Percentiles rank a stretch among this genome's conserved stretches.
These are phyloP conservation scores for Parnassius smintheus DNA, from an alignment of 2,888 invertebrate genomes.

Conservation along the genomic window DNA sequence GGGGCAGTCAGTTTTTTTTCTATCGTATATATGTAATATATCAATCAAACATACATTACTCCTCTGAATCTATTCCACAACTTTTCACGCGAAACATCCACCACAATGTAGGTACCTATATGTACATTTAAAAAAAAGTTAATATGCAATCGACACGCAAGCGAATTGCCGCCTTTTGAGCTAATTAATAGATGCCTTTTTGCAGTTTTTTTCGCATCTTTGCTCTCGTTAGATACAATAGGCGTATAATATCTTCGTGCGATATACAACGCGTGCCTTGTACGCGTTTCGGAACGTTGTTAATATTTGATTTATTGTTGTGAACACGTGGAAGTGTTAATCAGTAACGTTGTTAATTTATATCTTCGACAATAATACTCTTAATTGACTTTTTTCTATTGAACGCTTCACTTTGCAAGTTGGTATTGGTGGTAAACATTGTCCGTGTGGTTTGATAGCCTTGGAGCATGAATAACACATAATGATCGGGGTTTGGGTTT, in stretches of 20 bases:
- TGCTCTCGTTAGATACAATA: conserved; percentile 34
- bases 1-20: too few relatives aligned
- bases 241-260: conserved; percentile 8
- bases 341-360: too few relatives aligned
- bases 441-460: too few relatives aligned
- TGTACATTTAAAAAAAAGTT: conserved; percentile 39
- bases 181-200: conserved; percentile 47
- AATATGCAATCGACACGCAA: conserved; percentile 39
- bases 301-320: neutral
- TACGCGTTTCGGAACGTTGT: neutral
- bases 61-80: neutral
- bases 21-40: neutral
- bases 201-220: conserved; percentile 33
- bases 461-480: too few relatives aligned
- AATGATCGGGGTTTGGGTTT: too few relatives aligned
- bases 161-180: conserved; percentile 42
- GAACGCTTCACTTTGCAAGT: too few relatives aligned
- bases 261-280: neutral
- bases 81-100: conserved; percentile 24
- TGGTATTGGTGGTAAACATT: too few relatives aligned
- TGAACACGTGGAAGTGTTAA: too few relatives aligned
- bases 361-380: too few relatives aligned
- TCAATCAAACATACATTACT: conserved; percentile 8
- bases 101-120: conserved; percentile 29
- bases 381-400: too few relatives aligned